Conservation (phyloP, 1,140 invertebrate species). For the Heliconius himera region DNA sequence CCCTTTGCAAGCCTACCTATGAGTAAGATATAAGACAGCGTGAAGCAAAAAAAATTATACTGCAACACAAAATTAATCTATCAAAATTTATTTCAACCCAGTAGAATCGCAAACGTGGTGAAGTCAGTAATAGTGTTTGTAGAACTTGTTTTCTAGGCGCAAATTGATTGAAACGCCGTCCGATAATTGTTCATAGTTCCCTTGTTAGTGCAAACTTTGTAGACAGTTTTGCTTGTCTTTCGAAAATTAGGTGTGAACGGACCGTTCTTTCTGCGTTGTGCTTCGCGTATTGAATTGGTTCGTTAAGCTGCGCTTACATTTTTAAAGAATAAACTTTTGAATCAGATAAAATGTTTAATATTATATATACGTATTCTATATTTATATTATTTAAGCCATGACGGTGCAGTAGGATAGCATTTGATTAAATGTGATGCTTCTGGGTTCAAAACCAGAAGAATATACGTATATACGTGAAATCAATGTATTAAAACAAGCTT, state of each 20-base stretch:
- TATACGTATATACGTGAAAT: too few species aligned
- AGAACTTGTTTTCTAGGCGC: slow-evolving; percentile 60
- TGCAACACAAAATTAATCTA: not conserved
- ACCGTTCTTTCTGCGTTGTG: slow-evolving; percentile 5
- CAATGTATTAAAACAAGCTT: too few species aligned
- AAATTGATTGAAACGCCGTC: slow-evolving; percentile 72
- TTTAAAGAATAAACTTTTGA: not conserved
- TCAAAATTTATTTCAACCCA: not conserved
- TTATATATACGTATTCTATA: not conserved
- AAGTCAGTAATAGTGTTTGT: slow-evolving; percentile 37
- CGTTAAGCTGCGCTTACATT: slow-evolving; percentile 15
- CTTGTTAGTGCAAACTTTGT: slow-evolving; percentile 64
- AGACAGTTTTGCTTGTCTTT: slow-evolving; percentile 53
- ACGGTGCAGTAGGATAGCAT: too few species aligned
- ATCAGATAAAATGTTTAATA: not conserved
- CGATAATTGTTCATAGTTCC: slow-evolving; percentile 74
- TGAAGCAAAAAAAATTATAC: too few species aligned
- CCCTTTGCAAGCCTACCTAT: not conserved
- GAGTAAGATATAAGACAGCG: too few species aligned
- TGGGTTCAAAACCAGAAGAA: too few species aligned
- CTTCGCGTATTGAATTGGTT: slow-evolving; percentile 1
- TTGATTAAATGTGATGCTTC: too few species aligned
- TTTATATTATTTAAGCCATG: too few species aligned
- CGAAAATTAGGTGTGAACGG: slow-evolving; percentile 28
- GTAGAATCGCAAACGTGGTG: slow-evolving; percentile 27